Percentiles rank a stretch among this genome's conserved stretches.
phyloP scores from a whole-genome alignment of 2,888 invertebrate genomes.

The Drosophila mettleri region DNA sequence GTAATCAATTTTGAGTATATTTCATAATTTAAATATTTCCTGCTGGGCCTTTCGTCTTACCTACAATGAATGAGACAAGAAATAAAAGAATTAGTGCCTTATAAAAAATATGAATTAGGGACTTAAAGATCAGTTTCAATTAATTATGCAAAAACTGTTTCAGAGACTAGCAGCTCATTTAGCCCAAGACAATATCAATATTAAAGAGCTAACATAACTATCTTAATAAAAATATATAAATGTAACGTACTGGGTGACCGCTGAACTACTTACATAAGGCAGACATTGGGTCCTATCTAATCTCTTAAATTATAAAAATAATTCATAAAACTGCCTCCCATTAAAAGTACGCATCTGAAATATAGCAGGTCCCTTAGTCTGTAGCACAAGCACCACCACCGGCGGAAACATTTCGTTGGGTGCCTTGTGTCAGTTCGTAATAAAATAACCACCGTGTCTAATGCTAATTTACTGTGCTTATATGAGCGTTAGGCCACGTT shows the following conservation, averaged over 20 bases:
- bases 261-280: background rate
- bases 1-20: background rate
- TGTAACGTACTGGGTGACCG: no score
- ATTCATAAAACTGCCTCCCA: slow-evolving; percentile 18
- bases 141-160: background rate
- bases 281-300: slow-evolving; percentile 14
- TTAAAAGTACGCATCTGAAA: slow-evolving; percentile 9
- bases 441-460: slow-evolving; percentile 70
- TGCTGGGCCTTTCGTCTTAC: background rate
- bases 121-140: background rate
- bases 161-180: background rate
- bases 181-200: background rate
- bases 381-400: background rate
- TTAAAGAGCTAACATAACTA: background rate
- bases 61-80: background rate
- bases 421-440: slow-evolving; percentile 49
- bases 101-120: background rate
- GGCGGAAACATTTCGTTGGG: slow-evolving; percentile 16
- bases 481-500: slow-evolving; percentile 40
- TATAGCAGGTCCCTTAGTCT: slow-evolving; percentile 1
- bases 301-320: slow-evolving; percentile 11
- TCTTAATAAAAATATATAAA: background rate
- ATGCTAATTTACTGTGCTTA: slow-evolving; percentile 76
- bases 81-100: background rate
- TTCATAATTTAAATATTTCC: background rate